Base-by-base conservation (phyloP, 2,888 invertebrate species). In the Hedya salicella region DNA sequence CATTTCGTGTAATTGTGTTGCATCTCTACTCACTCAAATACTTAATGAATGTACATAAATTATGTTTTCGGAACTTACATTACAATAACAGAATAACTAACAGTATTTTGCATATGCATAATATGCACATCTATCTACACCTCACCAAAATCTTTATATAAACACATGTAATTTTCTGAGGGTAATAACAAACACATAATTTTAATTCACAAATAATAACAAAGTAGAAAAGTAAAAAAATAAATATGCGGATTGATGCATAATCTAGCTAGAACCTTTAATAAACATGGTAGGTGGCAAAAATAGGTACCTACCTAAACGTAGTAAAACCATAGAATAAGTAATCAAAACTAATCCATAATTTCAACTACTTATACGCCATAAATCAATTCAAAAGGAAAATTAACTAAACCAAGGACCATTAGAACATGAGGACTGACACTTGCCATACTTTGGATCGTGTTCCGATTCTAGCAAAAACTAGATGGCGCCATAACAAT, bases 1-100 rank as follows among this genome's bases (percentile, higher is more conserved):
- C 62, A 44, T 67, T 68, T 59, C 52, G 53, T 61, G 44, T 53
- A 62, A 50, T 52, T 40, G 21, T 53, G n/a, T 59, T 59, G 21
- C 6, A 6, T 40, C 30, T n/a, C 32, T 48, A 68, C 21, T 36
- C n/a, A 50, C n/a, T 19, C 21, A 16, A 57, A 17, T 30, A 40
- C 8, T 36, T 17, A 36, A 19, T 19, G 1, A 13, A 14, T 30
- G 16, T 13, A 42, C 3, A 11, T 36, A 36, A 36, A 36, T 36
- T 36, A 36, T 36, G 8, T 9, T 36, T 36, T 9, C 36, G 6
- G 36, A 36, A 36, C 2, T 36, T 36, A 36, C 36, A 36, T 36
- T 11, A 11, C 9, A 32, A 32, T 5, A 36, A 36, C 36, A 36
- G 2, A 36, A 36, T 36, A 36, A 11, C 1, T 11, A 11, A 8